Evolutionary conservation across 2,113 vertebrate genomes (phyloP).

Genomic region (Empidonax alnorum): DNA sequence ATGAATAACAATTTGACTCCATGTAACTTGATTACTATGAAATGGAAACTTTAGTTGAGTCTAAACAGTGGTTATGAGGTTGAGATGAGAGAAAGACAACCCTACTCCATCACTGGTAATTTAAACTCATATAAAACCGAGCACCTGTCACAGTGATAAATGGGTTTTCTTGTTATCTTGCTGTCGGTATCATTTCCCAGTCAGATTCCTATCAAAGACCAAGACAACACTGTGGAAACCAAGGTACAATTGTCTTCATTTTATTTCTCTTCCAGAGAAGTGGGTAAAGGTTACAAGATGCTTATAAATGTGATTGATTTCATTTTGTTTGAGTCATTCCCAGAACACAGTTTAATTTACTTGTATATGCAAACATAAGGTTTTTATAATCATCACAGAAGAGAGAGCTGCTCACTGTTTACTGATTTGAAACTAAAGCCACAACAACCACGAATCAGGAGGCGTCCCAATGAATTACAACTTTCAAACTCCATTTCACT

Average conservation of each 20-base stretch:
- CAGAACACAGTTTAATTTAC: constrained; percentile 50
- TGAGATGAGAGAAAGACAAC: constrained; percentile 65
- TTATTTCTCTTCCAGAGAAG: constrained; percentile 49
- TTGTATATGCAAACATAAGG: not conserved
- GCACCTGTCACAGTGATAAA: constrained; percentile 67
- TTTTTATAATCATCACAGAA: not conserved
- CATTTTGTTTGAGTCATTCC: constrained; percentile 47
- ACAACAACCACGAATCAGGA: not conserved
- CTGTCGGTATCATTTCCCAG: constrained; percentile 67
- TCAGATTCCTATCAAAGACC: constrained; percentile 59
- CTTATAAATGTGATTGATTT: constrained; percentile 56
- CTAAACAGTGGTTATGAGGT: constrained; percentile 64
- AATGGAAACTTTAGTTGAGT: constrained; percentile 59
- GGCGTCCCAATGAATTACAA: not conserved
- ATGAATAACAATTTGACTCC: constrained; percentile 61
- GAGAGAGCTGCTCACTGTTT: not conserved
- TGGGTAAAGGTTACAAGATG: constrained; percentile 12
- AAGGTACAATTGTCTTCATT: constrained; percentile 48
- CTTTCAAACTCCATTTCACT: not conserved
- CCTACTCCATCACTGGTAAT: constrained; percentile 67
- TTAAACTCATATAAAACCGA: constrained; percentile 62
- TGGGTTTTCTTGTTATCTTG: constrained; percentile 72
- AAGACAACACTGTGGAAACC: constrained; percentile 15
- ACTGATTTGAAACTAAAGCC: not conserved
- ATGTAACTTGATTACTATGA: constrained; percentile 55